Percentiles rank a stretch among this genome's conserved stretches.
These are phyloP conservation scores for Callospermophilus lateralis DNA, from an alignment of 2,113 vertebrate genomes.

Conservation along the genomic window DNA sequence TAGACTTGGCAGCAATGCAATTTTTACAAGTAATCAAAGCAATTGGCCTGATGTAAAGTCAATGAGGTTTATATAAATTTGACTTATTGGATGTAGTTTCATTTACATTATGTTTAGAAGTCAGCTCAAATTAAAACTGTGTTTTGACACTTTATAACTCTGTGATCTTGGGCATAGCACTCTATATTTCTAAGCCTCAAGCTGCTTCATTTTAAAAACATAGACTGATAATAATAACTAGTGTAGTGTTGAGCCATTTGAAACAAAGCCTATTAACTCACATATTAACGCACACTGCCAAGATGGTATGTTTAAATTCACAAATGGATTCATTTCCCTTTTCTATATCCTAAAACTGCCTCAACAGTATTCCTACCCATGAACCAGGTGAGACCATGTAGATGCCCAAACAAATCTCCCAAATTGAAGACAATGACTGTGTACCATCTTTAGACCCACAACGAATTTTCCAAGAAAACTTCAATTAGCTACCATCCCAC, in stretches of 20 bases:
- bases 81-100: neutral
- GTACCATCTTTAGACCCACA: neutral
- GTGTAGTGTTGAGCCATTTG: neutral
- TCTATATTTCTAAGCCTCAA: neutral
- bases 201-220: neutral
- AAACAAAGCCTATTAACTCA: neutral
- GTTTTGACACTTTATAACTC: neutral
- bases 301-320: neutral
- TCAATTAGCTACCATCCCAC: neutral
- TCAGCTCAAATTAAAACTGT: constrained; percentile 35
- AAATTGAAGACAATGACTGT: neutral
- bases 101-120: constrained; percentile 3
- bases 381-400: neutral
- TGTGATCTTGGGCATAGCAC: neutral
- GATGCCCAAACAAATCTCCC: neutral
- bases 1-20: neutral
- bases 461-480: neutral
- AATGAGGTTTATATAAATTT: constrained; percentile 11
- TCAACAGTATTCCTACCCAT: neutral
- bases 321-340: neutral
- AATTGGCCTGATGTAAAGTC: neutral
- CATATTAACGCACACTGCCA: neutral
- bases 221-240: neutral
- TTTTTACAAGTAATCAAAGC: constrained; percentile 44
- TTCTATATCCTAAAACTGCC: neutral